phyloP scores from a whole-genome alignment of 2,888 invertebrate genomes.

The Vanessa cardui region DNA sequence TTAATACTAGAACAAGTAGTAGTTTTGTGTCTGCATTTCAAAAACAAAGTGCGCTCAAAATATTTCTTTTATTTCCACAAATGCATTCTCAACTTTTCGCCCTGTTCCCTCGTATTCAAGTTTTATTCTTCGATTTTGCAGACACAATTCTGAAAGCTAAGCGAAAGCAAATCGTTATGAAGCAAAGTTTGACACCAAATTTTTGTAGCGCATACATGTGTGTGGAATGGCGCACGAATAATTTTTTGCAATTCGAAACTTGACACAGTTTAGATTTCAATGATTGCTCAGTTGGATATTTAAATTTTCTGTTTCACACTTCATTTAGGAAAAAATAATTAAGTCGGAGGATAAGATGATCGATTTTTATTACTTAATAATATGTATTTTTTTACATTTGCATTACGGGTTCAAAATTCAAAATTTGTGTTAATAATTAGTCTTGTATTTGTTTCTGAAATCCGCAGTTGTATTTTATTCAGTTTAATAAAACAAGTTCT shows the following conservation, averaged over 20 bases:
- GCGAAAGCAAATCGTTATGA: constrained; percentile 27
- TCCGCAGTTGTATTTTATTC: too few species aligned
- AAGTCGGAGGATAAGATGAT: too few species aligned
- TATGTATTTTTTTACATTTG: too few species aligned
- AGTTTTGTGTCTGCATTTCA: constrained; percentile 2
- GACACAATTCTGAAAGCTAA: constrained; percentile 21
- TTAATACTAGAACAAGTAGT: neutral
- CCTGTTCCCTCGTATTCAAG: constrained; percentile 8
- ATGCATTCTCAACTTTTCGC: constrained; percentile 22
- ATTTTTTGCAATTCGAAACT: neutral
- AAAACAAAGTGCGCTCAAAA: constrained; percentile 5
- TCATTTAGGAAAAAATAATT: too few species aligned
- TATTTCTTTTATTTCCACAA: constrained; percentile 4
- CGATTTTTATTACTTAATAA: too few species aligned
- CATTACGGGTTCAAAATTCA: too few species aligned
- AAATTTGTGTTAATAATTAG: too few species aligned
- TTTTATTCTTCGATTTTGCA: constrained; percentile 25
- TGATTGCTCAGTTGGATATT: too few species aligned
- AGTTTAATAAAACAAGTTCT: too few species aligned
- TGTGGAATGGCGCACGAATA: constrained; percentile 10
- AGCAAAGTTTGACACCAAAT: constrained; percentile 29
- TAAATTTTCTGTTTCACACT: too few species aligned
- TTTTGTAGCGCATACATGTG: constrained; percentile 13
- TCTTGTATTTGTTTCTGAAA: too few species aligned
- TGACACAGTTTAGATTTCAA: neutral